Base-by-base conservation (phyloP, 2,888 invertebrate species). In the Physocephala rufipes region DNA sequence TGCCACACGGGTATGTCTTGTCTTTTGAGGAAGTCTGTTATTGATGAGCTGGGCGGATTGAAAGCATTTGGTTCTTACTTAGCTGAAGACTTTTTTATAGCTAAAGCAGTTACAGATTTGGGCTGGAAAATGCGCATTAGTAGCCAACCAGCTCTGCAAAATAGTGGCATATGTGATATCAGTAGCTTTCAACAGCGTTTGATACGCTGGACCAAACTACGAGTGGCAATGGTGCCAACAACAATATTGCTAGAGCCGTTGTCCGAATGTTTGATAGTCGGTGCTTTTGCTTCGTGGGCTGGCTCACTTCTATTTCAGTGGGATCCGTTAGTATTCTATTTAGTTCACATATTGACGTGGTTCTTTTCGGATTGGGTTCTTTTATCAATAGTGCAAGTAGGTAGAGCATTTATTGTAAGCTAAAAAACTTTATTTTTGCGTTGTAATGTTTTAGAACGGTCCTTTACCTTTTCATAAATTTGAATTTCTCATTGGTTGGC, bases 1-100 rank as follows among this genome's bases (percentile, higher is more conserved):
- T 99, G 99, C 85, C 96, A 97, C 78, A 99, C 98, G 2, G 99
- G 99, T 65, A 99, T 99, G 99, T 99, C 98, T 1, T 95, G 96
- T 70, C 87, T 99, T 76, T 90, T 99, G 84, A 90, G 97, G 63
- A 95, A 96, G 81, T 90, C 91, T 26, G 92, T 96, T 16, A 88
- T 99, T 66, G 97, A 99, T 81, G 94, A 95, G 84, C 91, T 92
- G 67, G 99, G 99, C 2, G 99, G 99, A 0, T 87, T 99, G 72
- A 91, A 93, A 78, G 90, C 92, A 4, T 98, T 99, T 85, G 95
- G 94, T 3, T 93, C 95, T 78, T 99, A 97, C 86, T 88, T 99
- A 64, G 99, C 99, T 0, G 99, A 99, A 87, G 99, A 99, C 86
- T 99, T 95, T 87, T 99, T 99, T 85, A 93, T 99, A 84, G 97